phyloP scores from a whole-genome alignment of 2,888 invertebrate genomes.

The Tipula vernalis region DNA sequence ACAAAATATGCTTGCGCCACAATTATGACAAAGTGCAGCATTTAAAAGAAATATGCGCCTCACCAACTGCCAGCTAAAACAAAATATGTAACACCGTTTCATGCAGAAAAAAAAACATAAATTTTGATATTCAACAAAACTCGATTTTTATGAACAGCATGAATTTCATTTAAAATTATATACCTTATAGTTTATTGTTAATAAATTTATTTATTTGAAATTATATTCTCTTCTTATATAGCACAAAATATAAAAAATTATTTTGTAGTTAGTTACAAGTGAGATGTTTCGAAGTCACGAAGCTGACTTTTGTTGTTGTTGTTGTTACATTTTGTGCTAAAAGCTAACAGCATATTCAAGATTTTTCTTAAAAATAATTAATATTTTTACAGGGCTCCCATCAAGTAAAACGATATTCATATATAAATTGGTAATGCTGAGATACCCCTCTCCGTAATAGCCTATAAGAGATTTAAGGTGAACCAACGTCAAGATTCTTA shows the following conservation, averaged over 20 bases:
- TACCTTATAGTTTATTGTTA: neutral
- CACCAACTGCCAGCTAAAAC: neutral
- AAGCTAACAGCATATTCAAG: neutral
- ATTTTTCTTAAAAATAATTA: too few relatives aligned
- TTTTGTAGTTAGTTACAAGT: neutral
- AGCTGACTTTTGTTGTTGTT: neutral
- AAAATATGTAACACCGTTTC: neutral
- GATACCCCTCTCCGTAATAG: too few relatives aligned
- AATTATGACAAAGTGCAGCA: neutral
- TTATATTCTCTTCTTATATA: neutral
- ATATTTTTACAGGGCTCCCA: too few relatives aligned
- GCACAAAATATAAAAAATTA: neutral
- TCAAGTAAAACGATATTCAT: too few relatives aligned
- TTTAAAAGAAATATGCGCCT: neutral
- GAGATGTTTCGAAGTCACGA: neutral
- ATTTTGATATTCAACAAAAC: neutral
- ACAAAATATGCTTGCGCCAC: neutral
- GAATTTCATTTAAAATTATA: neutral
- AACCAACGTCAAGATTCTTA: too few relatives aligned
- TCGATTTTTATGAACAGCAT: neutral
- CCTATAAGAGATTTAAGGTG: too few relatives aligned
- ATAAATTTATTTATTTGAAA: neutral
- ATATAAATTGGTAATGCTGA: too few relatives aligned
- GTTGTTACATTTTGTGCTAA: neutral
- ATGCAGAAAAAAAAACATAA: neutral